phyloP scores from a whole-genome alignment of 2,888 invertebrate species.

The Steromphala cineraria region DNA sequence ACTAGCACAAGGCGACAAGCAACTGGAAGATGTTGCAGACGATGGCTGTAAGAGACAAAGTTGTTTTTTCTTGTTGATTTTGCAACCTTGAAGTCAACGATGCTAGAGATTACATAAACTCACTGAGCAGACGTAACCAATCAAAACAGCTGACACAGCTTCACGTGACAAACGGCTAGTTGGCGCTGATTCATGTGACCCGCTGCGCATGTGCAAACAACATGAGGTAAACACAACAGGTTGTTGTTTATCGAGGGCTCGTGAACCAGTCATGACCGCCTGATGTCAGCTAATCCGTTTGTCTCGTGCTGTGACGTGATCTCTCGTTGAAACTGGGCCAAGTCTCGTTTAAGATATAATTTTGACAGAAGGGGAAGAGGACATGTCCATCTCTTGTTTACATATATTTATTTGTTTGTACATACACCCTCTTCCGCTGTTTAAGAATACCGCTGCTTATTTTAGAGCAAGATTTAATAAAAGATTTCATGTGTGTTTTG shows the following conservation, averaged over 20 bases:
- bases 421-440: too few relatives aligned
- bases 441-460: too few relatives aligned
- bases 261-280: conserved; percentile 5
- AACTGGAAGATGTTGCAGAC: too few relatives aligned
- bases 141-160: background rate
- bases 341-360: background rate
- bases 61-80: too few relatives aligned
- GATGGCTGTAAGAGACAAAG: too few relatives aligned
- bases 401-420: too few relatives aligned
- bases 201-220: conserved; percentile 10
- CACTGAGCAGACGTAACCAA: background rate
- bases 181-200: conserved; percentile 10
- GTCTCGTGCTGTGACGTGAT: conserved; percentile 15
- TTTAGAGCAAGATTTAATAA: too few relatives aligned
- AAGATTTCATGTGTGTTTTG: too few relatives aligned
- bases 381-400: too few relatives aligned
- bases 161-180: background rate
- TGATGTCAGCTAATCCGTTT: conserved; percentile 2
- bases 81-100: too few relatives aligned
- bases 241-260: background rate
- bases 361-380: too few relatives aligned
- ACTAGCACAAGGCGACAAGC: too few relatives aligned
- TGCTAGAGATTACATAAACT: background rate
- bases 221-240: conserved; percentile 4
- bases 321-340: background rate